These are phyloP conservation scores for Lophura nycthemera DNA, from an alignment of 2,113 vertebrate species.

Conservation along the genomic window DNA sequence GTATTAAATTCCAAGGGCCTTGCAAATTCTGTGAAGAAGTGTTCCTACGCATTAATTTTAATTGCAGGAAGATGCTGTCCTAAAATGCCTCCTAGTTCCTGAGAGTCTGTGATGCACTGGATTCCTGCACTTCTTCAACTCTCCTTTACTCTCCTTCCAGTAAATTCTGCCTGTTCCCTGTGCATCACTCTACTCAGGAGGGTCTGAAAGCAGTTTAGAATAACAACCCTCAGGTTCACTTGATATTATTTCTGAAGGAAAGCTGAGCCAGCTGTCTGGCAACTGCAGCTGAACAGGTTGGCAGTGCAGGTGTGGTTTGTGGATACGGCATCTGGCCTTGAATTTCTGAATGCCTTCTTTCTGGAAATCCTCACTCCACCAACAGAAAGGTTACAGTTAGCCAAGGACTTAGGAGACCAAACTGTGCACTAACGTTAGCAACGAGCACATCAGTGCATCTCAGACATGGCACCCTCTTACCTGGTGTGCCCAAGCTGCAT, in stretches of 20 bases:
- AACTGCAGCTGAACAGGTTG: not conserved
- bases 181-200: not conserved
- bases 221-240: not conserved
- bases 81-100: not conserved
- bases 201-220: not conserved
- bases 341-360: not conserved
- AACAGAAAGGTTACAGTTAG: not conserved
- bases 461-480: not conserved
- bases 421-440: not conserved
- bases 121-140: not conserved
- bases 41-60: conserved; percentile 6
- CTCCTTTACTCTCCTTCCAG: not conserved
- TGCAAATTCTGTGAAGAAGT: not conserved
- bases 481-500: rapidly evolving
- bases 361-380: not conserved
- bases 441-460: not conserved
- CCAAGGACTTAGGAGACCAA: not conserved
- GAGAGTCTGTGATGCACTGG: not conserved
- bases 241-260: not conserved
- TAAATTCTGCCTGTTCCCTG: not conserved
- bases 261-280: not conserved
- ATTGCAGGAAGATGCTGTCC: conserved; percentile 4
- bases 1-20: not conserved
- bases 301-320: not conserved
- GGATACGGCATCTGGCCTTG: not conserved